Evolutionary conservation across 2,888 invertebrate species (phyloP), one percentile per base, ranked within the genome.

Genomic region (Byasa hedistus): DNA sequence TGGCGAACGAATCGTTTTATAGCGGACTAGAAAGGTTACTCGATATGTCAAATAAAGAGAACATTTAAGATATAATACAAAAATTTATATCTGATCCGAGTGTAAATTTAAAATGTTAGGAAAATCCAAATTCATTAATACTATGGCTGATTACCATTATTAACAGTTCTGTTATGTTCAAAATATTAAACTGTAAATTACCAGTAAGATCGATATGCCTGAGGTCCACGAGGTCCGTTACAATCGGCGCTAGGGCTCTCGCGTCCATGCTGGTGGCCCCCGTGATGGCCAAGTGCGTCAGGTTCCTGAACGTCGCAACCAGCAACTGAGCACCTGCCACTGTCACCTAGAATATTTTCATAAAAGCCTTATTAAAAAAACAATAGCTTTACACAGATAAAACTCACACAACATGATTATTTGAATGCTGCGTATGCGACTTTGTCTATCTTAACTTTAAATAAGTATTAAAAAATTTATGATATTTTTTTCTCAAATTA

Each of bases 151-250:
- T 10, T 10, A 32, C 8, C 8, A 44, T 2, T 19, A 10, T 39
- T 44, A 44, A 44, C 4, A n/a, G 2, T 19, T 12, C 19, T 19
- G 4, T 4, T 3, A 15, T 10, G 44, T 44, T 44, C 1, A 44
- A 44, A 44, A 17, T 1, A 44, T 4, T 2, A 17, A 44, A 44
- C 3, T 44, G 15, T 15, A 15, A 44, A 4, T 88, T 82, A 96
- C 96, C 97, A 71, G 97, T 96, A 24, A 97, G 93, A 86, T 97
- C 97, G 60, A 98, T 93, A 85, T 97, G 96, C 85, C 96, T 95
- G 66, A 98, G 87, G 83, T 96, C 96, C 70, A 94, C 93, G 81
- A 97, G 96, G 78, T 95, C 94, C 4, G 96, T 95, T 64, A 96
- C 93, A 12, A 97, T 93, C 73, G 97, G 97, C 64, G 95, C 95